Evolutionary conservation across 1,140 invertebrate genomes (phyloP).

Genomic region (Leptonema lineaticorne): DNA sequence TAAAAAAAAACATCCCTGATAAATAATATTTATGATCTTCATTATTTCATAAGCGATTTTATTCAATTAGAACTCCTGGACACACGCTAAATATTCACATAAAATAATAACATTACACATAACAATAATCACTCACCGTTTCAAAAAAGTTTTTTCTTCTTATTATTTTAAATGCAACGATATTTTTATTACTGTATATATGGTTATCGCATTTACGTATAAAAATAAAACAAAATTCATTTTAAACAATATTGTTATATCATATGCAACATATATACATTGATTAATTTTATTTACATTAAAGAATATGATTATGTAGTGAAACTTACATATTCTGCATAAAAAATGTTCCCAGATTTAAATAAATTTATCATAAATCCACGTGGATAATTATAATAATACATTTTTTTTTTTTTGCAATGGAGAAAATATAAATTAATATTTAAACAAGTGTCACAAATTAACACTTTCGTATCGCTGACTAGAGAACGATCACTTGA

Average conservation of each 20-base stretch:
- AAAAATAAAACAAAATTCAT: slow-evolving; percentile 3
- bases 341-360: neutral
- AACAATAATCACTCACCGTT: too few relatives aligned
- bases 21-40: too few relatives aligned
- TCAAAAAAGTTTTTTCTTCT: too few relatives aligned
- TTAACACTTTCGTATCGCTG: neutral
- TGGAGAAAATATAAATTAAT: neutral
- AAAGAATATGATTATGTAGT: slow-evolving; percentile 6
- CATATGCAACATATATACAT: slow-evolving; percentile 16
- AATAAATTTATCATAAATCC: slow-evolving; percentile 1
- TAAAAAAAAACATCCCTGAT: too few relatives aligned
- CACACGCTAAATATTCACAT: too few relatives aligned
- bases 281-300: slow-evolving; percentile 6
- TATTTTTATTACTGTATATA: too few relatives aligned
- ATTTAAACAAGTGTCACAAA: neutral
- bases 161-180: too few relatives aligned
- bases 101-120: too few relatives aligned
- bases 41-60: too few relatives aligned
- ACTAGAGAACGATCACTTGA: neutral
- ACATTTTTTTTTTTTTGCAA: neutral
- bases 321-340: too few relatives aligned
- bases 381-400: neutral
- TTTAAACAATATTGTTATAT: slow-evolving; percentile 18
- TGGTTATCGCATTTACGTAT: too few relatives aligned
- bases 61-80: too few relatives aligned